phyloP scores from a whole-genome alignment of 2,797 vertebrate species.

The Setipinna tenuifilis region DNA sequence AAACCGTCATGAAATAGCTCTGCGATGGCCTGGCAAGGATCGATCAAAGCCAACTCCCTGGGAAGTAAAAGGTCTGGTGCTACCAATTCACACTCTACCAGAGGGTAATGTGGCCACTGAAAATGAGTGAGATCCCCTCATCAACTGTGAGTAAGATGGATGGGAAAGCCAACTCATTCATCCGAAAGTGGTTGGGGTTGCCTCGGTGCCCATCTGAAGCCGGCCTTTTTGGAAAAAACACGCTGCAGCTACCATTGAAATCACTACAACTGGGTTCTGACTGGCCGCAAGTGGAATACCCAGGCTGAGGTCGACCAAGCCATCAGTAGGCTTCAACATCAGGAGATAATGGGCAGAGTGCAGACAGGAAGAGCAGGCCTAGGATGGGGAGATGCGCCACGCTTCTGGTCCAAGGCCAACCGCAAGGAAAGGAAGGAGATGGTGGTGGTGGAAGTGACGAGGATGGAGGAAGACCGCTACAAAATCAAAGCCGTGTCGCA shows the following conservation, averaged over 20 bases:
- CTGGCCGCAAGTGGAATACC: conserved; percentile 27
- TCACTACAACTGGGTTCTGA: background rate
- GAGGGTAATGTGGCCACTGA: conserved; percentile 34
- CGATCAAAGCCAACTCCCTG: background rate
- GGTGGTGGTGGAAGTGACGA: conserved; percentile 30
- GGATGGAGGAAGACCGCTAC: conserved; percentile 16
- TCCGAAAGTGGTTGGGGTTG: conserved; percentile 28
- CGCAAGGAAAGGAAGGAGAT: conserved; percentile 37
- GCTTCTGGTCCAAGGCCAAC: conserved; percentile 31
- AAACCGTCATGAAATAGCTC: background rate
- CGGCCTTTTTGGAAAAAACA: conserved; percentile 10
- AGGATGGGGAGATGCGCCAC: conserved; percentile 15
- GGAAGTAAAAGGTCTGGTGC: conserved; percentile 36
- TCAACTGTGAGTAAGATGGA: conserved; percentile 11
- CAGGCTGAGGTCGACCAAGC: conserved; percentile 18
- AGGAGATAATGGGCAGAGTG: conserved; percentile 18
- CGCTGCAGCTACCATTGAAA: conserved; percentile 21
- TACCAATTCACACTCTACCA: conserved; percentile 31
- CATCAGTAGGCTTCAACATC: conserved; percentile 28
- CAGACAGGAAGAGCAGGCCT: conserved; percentile 35
- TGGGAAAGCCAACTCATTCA: background rate
- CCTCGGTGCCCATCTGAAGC: conserved; percentile 13
- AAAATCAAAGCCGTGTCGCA: conserved; percentile 20
- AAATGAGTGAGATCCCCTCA: conserved; percentile 20
- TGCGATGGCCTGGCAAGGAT: conserved; percentile 30